Evolutionary conservation across 2,888 invertebrate species (phyloP), one percentile per base, ranked within the genome.

Genomic region (Torymus texanus): DNA sequence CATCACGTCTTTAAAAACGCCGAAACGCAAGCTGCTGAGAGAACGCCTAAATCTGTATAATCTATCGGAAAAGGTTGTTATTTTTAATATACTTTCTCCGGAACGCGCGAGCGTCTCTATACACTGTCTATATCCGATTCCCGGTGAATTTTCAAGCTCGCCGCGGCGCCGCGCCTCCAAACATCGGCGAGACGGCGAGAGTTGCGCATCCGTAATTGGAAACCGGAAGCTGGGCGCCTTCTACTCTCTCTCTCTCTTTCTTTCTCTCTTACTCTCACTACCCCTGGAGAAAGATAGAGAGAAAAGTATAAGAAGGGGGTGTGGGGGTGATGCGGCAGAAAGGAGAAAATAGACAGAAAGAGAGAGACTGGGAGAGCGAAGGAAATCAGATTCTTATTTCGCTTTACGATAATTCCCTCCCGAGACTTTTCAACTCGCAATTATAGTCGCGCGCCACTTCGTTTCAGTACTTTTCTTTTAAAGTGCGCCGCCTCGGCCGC

Each of bases 341-440:
- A 63, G 55, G 13, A 41, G n/a, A 58, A n/a, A 41, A 66, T 2
- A 56, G 51, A 13, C 29, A 59, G 21, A 66, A 14, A 62, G 13
- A 51, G 53, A 8, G 59, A 10, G 29, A 51, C 16, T 14, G 51
- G 14, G 56, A 67, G 24, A 50, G 41, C 10, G 29, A 50, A 24
- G 50, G 53, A 72, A 78, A 81, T 81, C 78, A 75, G 75, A 81
- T 81, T 81, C 78, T 81, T 81, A 81, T 78, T 81, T 81, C 75
- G 67, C 67, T 78, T 78, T 78, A 81, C 75, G 78, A 75, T 78
- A 72, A 81, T 78, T 78, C 59, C 63, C 78, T 63, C 62, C 75
- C 72, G 65, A 70, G 78, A 81, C 75, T 81, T 81, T 78, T 81
- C 78, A 78, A 78, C 72, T 81, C 75, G 72, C 78, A 81, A 81